Conservation (phyloP, 2,888 invertebrate genomes). For the Belgica antarctica region DNA sequence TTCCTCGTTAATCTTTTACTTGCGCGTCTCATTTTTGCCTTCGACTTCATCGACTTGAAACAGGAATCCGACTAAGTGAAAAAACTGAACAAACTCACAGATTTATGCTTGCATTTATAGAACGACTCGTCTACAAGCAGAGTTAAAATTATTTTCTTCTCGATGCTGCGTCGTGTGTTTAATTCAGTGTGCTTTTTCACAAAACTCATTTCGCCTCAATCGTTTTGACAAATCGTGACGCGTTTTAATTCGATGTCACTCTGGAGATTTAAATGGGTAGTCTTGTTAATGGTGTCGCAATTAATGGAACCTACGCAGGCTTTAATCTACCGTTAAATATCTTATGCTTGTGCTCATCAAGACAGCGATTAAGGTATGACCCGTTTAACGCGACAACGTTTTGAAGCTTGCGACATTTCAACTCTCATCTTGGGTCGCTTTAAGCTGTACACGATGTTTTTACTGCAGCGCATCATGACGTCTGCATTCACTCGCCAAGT, state of each 20-base stretch:
- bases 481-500: too few species aligned
- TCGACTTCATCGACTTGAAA: not conserved
- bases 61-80: not conserved
- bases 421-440: too few species aligned
- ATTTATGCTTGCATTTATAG: not conserved
- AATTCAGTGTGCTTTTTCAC: not conserved
- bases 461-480: too few species aligned
- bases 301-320: not conserved
- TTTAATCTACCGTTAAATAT: not conserved
- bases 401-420: too few species aligned
- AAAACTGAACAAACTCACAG: too few species aligned
- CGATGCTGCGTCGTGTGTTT: not conserved
- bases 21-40: not conserved
- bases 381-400: too few species aligned
- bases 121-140: not conserved
- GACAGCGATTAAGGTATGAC: not conserved
- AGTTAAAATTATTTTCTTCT: not conserved
- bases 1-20: conserved; percentile 2
- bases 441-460: too few species aligned
- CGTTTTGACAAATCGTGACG: not conserved
- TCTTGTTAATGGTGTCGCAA: not conserved
- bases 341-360: not conserved
- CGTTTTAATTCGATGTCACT: not conserved
- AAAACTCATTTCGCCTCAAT: not conserved
- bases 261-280: not conserved